Evolutionary conservation across 2,888 invertebrate species (phyloP), one percentile per base, ranked within the genome.

Genomic region (Vannuccia rotundouncinata): DNA sequence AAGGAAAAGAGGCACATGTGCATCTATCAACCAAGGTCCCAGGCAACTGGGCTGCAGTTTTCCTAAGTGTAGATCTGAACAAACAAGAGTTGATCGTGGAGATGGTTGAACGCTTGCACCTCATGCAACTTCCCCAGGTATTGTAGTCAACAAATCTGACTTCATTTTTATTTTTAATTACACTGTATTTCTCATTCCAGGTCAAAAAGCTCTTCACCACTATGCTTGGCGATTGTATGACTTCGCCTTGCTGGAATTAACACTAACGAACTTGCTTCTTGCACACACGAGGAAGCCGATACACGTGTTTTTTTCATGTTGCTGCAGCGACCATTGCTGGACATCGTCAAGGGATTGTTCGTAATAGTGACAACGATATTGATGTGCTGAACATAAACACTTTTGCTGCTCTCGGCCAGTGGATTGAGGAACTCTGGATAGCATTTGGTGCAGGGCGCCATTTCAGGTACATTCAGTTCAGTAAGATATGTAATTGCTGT

Each of bases 41-140:
- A 78, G 80, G 80, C 31, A 80, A 80, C 29, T 80, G 80, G 80
- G 80, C 79, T 80, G 80, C 59, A n/a, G n/a, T n/a, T n/a, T 80
- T 80, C 59, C 30, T 78, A 5, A 74, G 81, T 31, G 80, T 81
- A 0, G 81, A 81, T 29, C 31, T 31, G 74, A n/a, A 81, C 81
- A 81, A 81, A 31, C 80, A 81, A 28, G 80, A 81, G 27, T 81
- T 81, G 59, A 59, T 31, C 59, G 29, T 81, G 80, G 59, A 81
- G 5, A 10, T 80, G 79, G 59, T 59, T 10, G 27, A 80, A 28
- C 5, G 79, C 1, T 25, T 81, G 25, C 31, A 81, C 1, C 78
- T 79, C 10, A 22, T 78, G 22, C 45, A 45, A 45, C 5, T 45
- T 45, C 45, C 45, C 5, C 5, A 45, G 45, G 45, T 45, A 45